phyloP scores from a whole-genome alignment of 2,888 invertebrate species.

The Luffia ferchaultella region DNA sequence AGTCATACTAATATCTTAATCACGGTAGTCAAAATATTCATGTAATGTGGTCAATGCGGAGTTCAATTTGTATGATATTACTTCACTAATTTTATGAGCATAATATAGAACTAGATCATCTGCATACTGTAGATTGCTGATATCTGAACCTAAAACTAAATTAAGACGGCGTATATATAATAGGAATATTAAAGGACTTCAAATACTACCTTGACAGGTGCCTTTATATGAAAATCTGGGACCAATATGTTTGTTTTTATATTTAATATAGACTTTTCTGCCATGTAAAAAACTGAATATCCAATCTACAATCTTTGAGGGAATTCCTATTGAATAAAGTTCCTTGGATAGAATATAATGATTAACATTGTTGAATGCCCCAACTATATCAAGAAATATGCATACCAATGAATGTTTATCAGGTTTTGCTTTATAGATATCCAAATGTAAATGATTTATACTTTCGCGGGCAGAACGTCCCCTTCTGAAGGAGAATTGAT shows the following conservation, averaged over 20 bases:
- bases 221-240: constrained; percentile 2
- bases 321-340: constrained; percentile 1
- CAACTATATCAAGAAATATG: constrained; percentile 4
- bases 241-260: too few relatives aligned
- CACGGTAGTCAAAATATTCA: constrained; percentile 2
- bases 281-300: neutral
- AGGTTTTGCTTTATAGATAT: neutral
- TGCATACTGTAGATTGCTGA: constrained; percentile 3
- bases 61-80: neutral
- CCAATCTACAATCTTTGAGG: too few relatives aligned
- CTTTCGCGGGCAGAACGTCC: constrained; percentile 1
- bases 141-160: constrained; percentile 2
- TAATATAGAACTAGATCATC: constrained; percentile 2
- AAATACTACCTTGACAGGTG: constrained; percentile 4
- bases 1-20: neutral
- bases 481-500: constrained; percentile 2
- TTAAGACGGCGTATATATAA: constrained; percentile 2
- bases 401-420: neutral
- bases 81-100: neutral
- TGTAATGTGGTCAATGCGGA: neutral
- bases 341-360: constrained; percentile 1
- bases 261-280: neutral
- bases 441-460: constrained; percentile 2
- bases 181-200: constrained; percentile 1
- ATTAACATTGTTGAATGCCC: constrained; percentile 5